Base-by-base conservation (phyloP, 1,140 invertebrate genomes). In the Harpegnathos saltator region DNA sequence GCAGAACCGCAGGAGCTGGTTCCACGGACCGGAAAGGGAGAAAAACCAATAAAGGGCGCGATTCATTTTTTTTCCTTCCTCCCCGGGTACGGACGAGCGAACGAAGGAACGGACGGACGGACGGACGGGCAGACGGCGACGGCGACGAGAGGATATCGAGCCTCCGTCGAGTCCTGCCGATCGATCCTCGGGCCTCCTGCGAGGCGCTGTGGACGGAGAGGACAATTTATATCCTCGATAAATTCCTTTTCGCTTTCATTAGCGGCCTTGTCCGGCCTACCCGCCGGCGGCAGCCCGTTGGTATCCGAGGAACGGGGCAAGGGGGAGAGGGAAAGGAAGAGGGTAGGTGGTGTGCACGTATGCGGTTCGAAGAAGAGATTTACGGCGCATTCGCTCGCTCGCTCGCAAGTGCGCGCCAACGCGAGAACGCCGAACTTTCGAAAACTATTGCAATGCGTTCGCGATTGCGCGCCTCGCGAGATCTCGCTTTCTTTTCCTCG, bases 231-330 rank as follows among this genome's bases (percentile, higher is more conserved):
- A 91, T 88, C 89, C 74, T 61, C 91, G 91, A 93, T 93, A 93
- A 93, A 93, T 93, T 93, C 90, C 89, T 92, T 89, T 91, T 90
- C 90, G 89, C 90, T 93, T 93, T 93, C 93, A 93, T 93, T 92
- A 92, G 89, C 85, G 89, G 89, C 85, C 89, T 88, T 88, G 90
- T 88, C 85, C 84, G 81, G 72, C 50, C 38, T 80, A 75, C 68
- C 58, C 24, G 22, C 48, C n/a, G n/a, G 26, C 19, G 50, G 29
- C 5, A 33, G 29, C 29, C n/a, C n/a, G 56, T 14, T 22, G 24
- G 61, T 3, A 26, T 3, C 22, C 2, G 54, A 4, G 2, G 3
- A 11, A 17, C 4, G 12, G 14, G 61, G 17, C 1, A 3, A 5
- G 33, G 19, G 19, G 4, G 61, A 7, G 2, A 29, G 1, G 19